Evolutionary conservation across 2,113 vertebrate genomes (phyloP), one percentile per base, ranked within the genome.

Genomic region (Ptilonorhynchus violaceus): DNA sequence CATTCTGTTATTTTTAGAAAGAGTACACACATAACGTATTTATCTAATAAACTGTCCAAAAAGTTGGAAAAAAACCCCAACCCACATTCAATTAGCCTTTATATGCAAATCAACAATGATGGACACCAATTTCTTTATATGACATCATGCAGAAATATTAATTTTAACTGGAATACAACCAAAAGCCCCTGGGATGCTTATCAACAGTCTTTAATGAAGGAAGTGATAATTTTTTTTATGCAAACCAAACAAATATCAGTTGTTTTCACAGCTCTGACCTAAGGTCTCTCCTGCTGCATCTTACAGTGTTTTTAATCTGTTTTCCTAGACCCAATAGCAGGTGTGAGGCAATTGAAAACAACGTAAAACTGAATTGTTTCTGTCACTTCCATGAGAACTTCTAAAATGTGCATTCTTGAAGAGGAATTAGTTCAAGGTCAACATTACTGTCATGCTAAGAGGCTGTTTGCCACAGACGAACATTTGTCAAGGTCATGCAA

Each of bases 221-320:
- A 98, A 98, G 93, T 89, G 17, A 85, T 53, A 41, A 41, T 62
- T 46, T 75, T 97, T 96, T 97, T 75, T 11, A 81, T 88, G 64
- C 28, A 97, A 97, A 97, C 86, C 92, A 97, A 98, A 93, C 75
- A 96, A 97, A 96, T 62, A 95, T 49, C 55, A 73, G 21, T 86
- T 97, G 72, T 97, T 98, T 98, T 97, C 84, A 89, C 72, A 98
- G 83, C 50, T 83, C 94, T 98, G 97, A 97, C 93, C 96, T 97
- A 88, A 95, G 85, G 81, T 92, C 85, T 96, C 80, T 92, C 82
- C 76, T 68, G 86, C 75, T 97, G 74, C 69, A 96, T 93, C 80
- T 96, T 85, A 69, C 47, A 53, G 63, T 87, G 75, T 55, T 97
- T 97, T 95, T 96, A 89, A 77, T 94, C 37, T 20, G 28, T 91